Conservation (phyloP, 2,797 vertebrate genomes). For the Malurus splendens region DNA sequence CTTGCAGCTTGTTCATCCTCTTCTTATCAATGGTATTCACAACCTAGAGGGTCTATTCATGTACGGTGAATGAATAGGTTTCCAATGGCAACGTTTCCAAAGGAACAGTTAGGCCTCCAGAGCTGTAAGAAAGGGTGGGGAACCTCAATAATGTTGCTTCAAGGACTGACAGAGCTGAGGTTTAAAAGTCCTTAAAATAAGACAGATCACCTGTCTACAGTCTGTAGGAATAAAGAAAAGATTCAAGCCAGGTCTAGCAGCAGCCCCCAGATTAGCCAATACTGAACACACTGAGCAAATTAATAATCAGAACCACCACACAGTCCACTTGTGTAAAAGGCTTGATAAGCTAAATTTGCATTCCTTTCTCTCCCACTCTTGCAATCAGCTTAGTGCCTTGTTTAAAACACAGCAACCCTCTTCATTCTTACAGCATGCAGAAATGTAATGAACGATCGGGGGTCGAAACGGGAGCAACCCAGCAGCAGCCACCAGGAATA, state of each 20-base stretch:
- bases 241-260: background rate
- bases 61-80: slow-evolving; percentile 72
- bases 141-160: slow-evolving; percentile 21
- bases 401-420: slow-evolving; percentile 50
- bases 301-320: background rate
- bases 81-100: slow-evolving; percentile 68
- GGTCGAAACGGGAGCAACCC: background rate
- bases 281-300: slow-evolving; percentile 24
- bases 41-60: slow-evolving; percentile 62
- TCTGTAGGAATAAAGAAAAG: background rate
- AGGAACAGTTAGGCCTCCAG: slow-evolving; percentile 26
- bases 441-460: background rate
- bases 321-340: slow-evolving; percentile 15
- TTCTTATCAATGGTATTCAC: slow-evolving; percentile 54
- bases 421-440: slow-evolving; percentile 45
- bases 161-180: background rate
- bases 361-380: slow-evolving; percentile 47
- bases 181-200: slow-evolving; percentile 34
- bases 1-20: slow-evolving; percentile 25
- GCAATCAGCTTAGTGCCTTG: slow-evolving; percentile 45
- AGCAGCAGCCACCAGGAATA: slow-evolving; percentile 40
- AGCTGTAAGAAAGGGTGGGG: slow-evolving; percentile 42
- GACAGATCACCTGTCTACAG: background rate
- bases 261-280: background rate
- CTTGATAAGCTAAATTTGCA: slow-evolving; percentile 26